Base-by-base conservation (phyloP, 2,888 invertebrate genomes). In the Bedellia somnulentella region DNA sequence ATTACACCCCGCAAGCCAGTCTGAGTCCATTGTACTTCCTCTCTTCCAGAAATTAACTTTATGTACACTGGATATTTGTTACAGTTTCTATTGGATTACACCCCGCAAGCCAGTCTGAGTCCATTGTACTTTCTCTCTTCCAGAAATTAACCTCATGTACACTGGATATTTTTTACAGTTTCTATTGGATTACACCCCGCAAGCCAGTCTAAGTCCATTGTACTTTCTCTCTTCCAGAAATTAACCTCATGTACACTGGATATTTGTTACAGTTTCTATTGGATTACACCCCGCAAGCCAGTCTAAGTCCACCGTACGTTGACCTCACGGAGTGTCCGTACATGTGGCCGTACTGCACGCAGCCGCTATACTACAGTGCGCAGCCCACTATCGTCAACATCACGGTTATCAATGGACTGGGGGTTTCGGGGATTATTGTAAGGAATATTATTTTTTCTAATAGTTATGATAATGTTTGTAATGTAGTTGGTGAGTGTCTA, bases 281-380 rank as follows among this genome's bases (percentile, higher is more conserved):
- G 5, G 67, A 76, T 14, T 79, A 82, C 70, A 58, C 81, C 38
- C 81, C 81, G 1, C 80, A 79, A 49, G 82, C 82, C 9, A 85
- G 80, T 23, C 58, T 86, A 8, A 83, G 85, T 42, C 86, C 86
- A 1, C 86, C 90, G 42, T 95, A 95, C 58, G 83, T 98, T 40
- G 97, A 97, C 59, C 80, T 95, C 39, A 93, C 91, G 0, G 95
- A 96, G 53, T 93, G 93, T 47, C 93, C 93, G 41, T 98, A 96
- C 62, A 95, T 96, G 94, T 98, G 96, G 96, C 97, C 97, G 0
- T 97, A 96, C 49, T 97, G 95, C 58, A 93, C 93, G 1, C 97
- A 97, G 62, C 93, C 96, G 1, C 61, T 97, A 24, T 97, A 93
- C 68, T 83, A 87, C 57, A 87, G 89, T 35, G 87, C 86, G 22